Base-by-base conservation (phyloP, 2,797 vertebrate species). In the Neomorphus geoffroyi region DNA sequence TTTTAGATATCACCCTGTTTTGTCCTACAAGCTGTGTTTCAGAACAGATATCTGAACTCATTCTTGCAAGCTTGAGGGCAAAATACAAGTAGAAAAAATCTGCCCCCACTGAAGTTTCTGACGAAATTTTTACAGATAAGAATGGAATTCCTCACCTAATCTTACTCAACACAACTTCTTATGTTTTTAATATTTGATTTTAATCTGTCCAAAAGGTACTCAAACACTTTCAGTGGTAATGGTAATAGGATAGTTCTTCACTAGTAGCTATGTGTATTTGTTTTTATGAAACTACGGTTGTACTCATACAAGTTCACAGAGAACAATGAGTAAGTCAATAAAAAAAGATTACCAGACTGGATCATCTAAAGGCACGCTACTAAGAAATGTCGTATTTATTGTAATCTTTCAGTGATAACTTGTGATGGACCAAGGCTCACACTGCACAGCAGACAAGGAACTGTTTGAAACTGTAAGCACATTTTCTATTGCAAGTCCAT, bases 371-470 rank as follows among this genome's bases (percentile, higher is more conserved):
- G 73, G 13, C 1, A 1, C 26, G 10, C 16, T 28, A 51, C 53
- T 74, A 64, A 95, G 45, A 79, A 88, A 75, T 82, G 7, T 58
- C 5, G 0, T 53, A 8, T 22, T 39, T 24, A 81, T 78, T 85
- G 28, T 71, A 43, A 43, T 58, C 53, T 93, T 92, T 90, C 90
- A 86, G 53, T 27, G 37, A 18, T 9, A 88, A 41, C 41, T 92
- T 88, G 56, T 65, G 37, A 97, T 97, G 97, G 96, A 96, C 41
- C 62, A 64, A 62, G 92, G 58, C 32, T 65, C 61, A 9, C 60
- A 33, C 13, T 70, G 72, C 58, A 22, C 61, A 50, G 80, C 69
- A 82, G 89, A 86, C 80, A 43, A 28, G 23, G 73, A 92, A 22
- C 70, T 88, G 11, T 4, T 86, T 64, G 91, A 96, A 87, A 77